These are phyloP conservation scores for Lucilia cuprina DNA, from an alignment of 1,140 invertebrate genomes.

Conservation along the genomic window DNA sequence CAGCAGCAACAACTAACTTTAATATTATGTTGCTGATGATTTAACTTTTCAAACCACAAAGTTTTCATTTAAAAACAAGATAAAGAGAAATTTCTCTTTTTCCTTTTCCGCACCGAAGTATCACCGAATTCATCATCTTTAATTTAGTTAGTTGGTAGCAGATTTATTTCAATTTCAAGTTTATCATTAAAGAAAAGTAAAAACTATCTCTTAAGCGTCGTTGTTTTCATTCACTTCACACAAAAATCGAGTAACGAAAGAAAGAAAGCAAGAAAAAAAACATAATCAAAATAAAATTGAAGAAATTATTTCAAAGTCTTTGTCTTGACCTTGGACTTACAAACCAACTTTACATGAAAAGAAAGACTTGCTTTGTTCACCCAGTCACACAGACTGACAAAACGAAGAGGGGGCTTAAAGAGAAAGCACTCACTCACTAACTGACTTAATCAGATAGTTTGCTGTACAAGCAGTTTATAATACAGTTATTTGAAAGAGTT, in stretches of 20 bases:
- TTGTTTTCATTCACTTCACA: background rate
- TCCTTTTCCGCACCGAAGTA: background rate
- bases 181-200: background rate
- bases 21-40: no score
- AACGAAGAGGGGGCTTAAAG: conserved; percentile 41
- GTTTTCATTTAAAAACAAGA: background rate
- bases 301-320: conserved; percentile 55
- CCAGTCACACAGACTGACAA: no score
- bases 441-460: background rate
- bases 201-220: conserved; percentile 7
- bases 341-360: conserved; percentile 31
- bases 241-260: background rate
- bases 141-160: background rate
- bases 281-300: background rate
- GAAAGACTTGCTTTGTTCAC: conserved; percentile 23
- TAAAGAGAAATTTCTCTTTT: conserved; percentile 24
- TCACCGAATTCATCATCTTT: background rate
- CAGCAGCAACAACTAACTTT: background rate
- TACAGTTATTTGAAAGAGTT: background rate
- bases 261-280: no score
- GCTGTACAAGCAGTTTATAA: background rate
- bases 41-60: background rate
- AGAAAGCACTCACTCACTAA: background rate
- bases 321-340: conserved; percentile 61
- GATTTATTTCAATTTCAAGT: conserved; percentile 12